These are phyloP conservation scores for Limnephilus lunatus DNA, from an alignment of 2,888 invertebrate genomes.

Conservation along the genomic window DNA sequence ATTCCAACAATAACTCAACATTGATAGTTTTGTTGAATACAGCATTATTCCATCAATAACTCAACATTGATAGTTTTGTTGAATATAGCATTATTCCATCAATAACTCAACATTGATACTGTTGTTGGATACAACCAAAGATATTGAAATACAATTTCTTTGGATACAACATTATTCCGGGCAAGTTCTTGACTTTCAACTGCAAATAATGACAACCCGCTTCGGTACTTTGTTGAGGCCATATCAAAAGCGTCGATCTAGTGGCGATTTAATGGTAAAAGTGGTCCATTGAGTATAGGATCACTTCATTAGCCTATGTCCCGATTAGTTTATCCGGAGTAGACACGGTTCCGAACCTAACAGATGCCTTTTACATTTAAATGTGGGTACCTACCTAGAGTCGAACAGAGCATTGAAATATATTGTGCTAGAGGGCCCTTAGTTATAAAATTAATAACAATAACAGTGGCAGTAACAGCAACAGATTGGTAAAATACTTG, in stretches of 20 bases:
- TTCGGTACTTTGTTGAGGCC: neutral
- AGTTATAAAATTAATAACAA: too few relatives aligned
- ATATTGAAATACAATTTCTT: too few relatives aligned
- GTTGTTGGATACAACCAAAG: too few relatives aligned
- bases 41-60: too few relatives aligned
- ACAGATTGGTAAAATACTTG: too few relatives aligned
- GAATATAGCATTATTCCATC: too few relatives aligned
- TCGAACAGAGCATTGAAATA: neutral
- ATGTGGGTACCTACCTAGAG: neutral
- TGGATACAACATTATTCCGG: too few relatives aligned
- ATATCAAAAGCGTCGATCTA: neutral
- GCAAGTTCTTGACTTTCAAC: neutral
- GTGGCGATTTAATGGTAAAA: neutral
- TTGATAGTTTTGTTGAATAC: too few relatives aligned
- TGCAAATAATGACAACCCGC: neutral
- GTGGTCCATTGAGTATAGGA: neutral
- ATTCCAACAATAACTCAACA: too few relatives aligned
- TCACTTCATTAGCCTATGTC: constrained; percentile 17
- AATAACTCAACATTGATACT: too few relatives aligned
- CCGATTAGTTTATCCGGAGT: neutral
- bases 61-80: too few relatives aligned
- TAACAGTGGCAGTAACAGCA: too few relatives aligned
- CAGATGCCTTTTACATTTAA: neutral
- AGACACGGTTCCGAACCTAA: neutral
- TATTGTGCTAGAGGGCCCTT: neutral